Conservation (phyloP, 2,113 vertebrate genomes). For the Mastomys natalensis region DNA sequence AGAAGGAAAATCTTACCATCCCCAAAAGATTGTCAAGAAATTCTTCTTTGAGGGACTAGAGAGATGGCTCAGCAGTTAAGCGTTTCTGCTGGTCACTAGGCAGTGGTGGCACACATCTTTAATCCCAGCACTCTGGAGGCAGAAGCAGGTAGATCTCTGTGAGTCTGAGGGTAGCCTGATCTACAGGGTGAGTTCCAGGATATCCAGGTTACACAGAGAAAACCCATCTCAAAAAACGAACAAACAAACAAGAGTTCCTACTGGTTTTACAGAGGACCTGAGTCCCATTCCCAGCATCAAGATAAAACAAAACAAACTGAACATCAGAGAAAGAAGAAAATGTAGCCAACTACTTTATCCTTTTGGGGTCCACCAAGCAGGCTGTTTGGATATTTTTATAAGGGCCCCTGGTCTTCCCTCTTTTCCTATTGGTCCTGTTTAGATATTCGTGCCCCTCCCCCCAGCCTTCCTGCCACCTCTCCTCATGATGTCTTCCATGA, state of each 20-base stretch:
- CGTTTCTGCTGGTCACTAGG: neutral
- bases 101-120: neutral
- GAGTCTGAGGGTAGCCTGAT: no score
- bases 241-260: neutral
- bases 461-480: neutral
- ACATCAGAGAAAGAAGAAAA: neutral
- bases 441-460: neutral
- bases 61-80: neutral
- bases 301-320: neutral
- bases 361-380: neutral
- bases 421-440: neutral
- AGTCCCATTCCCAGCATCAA: neutral
- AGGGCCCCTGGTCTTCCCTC: neutral
- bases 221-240: neutral
- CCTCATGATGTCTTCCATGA: neutral
- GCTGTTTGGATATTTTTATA: neutral
- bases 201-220: neutral
- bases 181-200: neutral
- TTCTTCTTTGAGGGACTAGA: neutral
- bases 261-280: neutral
- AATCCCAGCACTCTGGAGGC: neutral
- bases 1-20: slow-evolving; percentile 19
- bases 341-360: neutral
- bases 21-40: neutral
- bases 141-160: neutral